Evolutionary conservation across 2,113 vertebrate genomes (phyloP).

Genomic region (Mus pahari): DNA sequence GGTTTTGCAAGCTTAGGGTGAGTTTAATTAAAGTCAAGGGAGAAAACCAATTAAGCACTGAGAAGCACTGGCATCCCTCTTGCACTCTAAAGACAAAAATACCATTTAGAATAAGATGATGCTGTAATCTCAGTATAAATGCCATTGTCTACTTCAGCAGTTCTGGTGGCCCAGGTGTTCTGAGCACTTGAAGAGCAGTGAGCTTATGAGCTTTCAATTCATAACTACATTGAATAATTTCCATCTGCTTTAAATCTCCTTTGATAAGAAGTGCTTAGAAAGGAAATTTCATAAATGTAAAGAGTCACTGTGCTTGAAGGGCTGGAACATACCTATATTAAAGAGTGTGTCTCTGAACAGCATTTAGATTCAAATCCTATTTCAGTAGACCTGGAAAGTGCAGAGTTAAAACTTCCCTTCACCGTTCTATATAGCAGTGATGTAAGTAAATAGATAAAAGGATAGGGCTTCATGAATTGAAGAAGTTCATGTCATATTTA

Average conservation of each 20-base stretch:
- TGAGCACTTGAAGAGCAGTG: slow-evolving; percentile 65
- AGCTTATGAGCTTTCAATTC: slow-evolving; percentile 70
- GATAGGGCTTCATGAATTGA: slow-evolving; percentile 18
- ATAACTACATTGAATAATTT: slow-evolving; percentile 64
- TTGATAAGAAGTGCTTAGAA: slow-evolving; percentile 58
- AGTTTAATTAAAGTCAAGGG: slow-evolving; percentile 80
- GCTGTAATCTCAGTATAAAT: slow-evolving; percentile 72
- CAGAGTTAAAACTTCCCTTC: slow-evolving; percentile 49
- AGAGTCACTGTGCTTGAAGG: slow-evolving; percentile 45
- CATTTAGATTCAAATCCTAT: slow-evolving; percentile 47
- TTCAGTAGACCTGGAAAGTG: slow-evolving; percentile 5
- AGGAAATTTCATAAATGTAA: slow-evolving; percentile 58
- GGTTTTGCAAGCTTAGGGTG: slow-evolving; percentile 74
- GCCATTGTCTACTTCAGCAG: slow-evolving; percentile 66
- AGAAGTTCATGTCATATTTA: slow-evolving; percentile 71
- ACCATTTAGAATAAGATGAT: slow-evolving; percentile 70
- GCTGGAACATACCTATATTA: slow-evolving; percentile 25
- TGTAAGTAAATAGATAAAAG: slow-evolving; percentile 62
- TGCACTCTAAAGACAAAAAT: slow-evolving; percentile 77
- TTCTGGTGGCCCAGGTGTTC: slow-evolving; percentile 71
- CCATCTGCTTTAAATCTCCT: slow-evolving; percentile 66
- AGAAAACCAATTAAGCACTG: slow-evolving; percentile 77
- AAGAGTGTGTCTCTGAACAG: slow-evolving; percentile 21
- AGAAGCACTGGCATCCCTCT: slow-evolving; percentile 61
- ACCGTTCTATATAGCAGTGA: slow-evolving; percentile 18